Base-by-base conservation (phyloP, 2,888 invertebrate species). In the Ischnura elegans region DNA sequence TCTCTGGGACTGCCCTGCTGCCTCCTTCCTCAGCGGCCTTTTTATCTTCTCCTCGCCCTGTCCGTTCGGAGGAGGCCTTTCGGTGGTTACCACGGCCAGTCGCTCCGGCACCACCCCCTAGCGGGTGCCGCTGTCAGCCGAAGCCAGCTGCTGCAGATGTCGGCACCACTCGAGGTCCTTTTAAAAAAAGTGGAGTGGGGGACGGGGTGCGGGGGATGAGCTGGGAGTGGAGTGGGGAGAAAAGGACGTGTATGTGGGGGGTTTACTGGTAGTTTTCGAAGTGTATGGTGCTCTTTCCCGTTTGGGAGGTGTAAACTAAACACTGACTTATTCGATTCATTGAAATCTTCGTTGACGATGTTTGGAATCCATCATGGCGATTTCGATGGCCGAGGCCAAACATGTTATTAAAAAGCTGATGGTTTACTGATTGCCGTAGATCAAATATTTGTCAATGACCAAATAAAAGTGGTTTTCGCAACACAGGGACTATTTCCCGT, bases 101-200 rank as follows among this genome's bases (percentile, higher is more conserved):
- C n/a, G 87, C 36, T 87, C 51, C 47, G 46, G 46, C 51, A 86
- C 45, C n/a, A 36, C 85, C 84, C 47, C 55, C 47, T 16, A 87
- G 61, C 61, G 55, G 51, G 90, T 55, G 86, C 86, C 42, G 86
- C 86, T 46, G 86, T 45, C 86, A 45, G 90, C 42, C 25, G 43
- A 43, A 42, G 42, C 55, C 90, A 90, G 90, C 90, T 90, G 90
- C 90, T 43, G 90, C 90, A 90, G 90, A 90, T 90, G 90, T 51
- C 55, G 42, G 43, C 61, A 61, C 90, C 90, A 90, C 90, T 43
- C 16, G 90, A 87, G 10, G 90, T 42, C 47, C 36, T 51, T 51
- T 51, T 29, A 51, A 51, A 51, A n/a, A n/a, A n/a, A n/a, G n/a
- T n/a, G 42, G 13, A 43, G n/a, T 29, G 47, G 45, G n/a, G 86